Evolutionary conservation across 2,797 vertebrate species (phyloP).

Genomic region (Pipistrellus pygmaeus): DNA sequence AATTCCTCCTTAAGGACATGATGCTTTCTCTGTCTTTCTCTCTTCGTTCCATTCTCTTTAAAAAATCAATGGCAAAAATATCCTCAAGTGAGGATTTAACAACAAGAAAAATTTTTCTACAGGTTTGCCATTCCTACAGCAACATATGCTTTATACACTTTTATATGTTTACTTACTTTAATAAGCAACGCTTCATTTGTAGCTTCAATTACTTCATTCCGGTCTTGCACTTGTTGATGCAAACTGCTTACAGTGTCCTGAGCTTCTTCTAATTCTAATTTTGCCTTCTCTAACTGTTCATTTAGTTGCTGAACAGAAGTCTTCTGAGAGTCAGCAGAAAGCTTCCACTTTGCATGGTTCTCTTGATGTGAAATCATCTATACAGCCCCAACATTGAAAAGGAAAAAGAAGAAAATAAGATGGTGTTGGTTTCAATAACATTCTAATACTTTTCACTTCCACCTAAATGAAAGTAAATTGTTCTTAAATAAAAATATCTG

Average conservation of each 20-base stretch:
- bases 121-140: background rate
- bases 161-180: constrained; percentile 86
- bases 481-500: constrained; percentile 51
- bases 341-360: constrained; percentile 90
- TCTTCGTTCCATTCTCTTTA: too few relatives aligned
- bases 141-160: background rate
- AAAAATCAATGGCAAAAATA: too few relatives aligned
- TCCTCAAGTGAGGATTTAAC: too few relatives aligned
- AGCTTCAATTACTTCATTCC: constrained; percentile 87
- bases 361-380: constrained; percentile 91
- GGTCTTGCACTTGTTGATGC: constrained; percentile 87
- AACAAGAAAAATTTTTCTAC: background rate
- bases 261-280: constrained; percentile 88
- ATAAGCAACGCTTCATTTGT: constrained; percentile 89
- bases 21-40: too few relatives aligned
- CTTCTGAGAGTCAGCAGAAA: constrained; percentile 88
- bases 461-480: constrained; percentile 61
- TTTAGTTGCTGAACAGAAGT: constrained; percentile 89
- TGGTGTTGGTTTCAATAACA: constrained; percentile 47
- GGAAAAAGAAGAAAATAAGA: constrained; percentile 41
- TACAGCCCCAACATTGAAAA: constrained; percentile 44
- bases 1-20: background rate
- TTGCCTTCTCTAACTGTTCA: constrained; percentile 88
- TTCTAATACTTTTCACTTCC: constrained; percentile 43
- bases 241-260: constrained; percentile 84